Percentiles rank a stretch among this genome's conserved stretches.
phyloP scores from a whole-genome alignment of 2,113 vertebrate species.

The Pelusios castaneus region DNA sequence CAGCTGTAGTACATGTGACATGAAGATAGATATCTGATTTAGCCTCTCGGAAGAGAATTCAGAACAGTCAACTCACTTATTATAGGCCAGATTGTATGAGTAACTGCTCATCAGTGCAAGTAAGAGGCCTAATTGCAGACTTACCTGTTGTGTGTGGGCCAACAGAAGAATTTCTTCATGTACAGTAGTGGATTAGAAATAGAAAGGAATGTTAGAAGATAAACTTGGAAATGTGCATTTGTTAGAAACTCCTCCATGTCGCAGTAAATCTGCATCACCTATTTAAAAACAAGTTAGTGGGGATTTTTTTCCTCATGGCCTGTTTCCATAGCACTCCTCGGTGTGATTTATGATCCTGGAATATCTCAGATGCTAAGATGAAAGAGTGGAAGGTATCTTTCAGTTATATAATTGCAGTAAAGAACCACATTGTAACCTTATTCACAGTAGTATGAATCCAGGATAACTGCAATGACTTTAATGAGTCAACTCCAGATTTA shows the following conservation, averaged over 20 bases:
- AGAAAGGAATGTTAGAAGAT: background rate
- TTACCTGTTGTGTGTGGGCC: accelerated
- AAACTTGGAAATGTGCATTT: accelerated
- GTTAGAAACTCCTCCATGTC: background rate
- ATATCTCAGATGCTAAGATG: background rate
- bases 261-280: background rate
- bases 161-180: background rate
- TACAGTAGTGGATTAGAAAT: background rate
- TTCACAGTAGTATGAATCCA: background rate
- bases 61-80: background rate
- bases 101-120: accelerated
- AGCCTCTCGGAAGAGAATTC: background rate
- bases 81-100: background rate
- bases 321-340: background rate
- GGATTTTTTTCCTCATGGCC: background rate
- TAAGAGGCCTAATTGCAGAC: accelerated
- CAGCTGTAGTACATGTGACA: background rate
- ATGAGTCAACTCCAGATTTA: background rate
- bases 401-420: background rate
- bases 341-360: background rate
- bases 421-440: background rate
- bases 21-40: background rate
- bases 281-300: background rate
- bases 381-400: background rate
- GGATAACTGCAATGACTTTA: background rate